Evolutionary conservation across 2,888 invertebrate genomes (phyloP), one percentile per base, ranked within the genome.

Genomic region (Nomada ruficornis): DNA sequence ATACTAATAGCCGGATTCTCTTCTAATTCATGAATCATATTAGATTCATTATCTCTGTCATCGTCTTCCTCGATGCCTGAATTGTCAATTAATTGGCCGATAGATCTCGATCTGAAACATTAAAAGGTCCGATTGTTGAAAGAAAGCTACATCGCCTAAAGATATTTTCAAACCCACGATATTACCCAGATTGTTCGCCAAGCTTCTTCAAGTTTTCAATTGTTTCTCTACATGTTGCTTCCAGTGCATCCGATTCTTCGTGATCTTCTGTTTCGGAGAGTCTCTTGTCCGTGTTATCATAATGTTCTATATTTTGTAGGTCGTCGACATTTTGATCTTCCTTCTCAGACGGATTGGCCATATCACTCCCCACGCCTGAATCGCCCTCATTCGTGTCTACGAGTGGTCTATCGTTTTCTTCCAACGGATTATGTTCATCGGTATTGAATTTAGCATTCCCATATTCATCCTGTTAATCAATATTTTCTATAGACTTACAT

Each of bases 281-380:
- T 57, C 79, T 87, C 57, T 91, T 91, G 15, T 91, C 91, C 2
- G 90, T 73, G 85, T 86, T 90, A 60, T 91, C 91, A 50, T 87
- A 90, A 7, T 92, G 87, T 20, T 92, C 91, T 1, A 86, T 77
- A 20, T 82, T 76, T 54, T 91, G 91, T 64, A 92, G 75, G 71
- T 94, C 93, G 62, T 94, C 94, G 18, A 91, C 91, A 85, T 92
- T 92, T 83, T 93, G 93, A 87, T 94, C 94, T 60, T 94, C 94
- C 76, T 89, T 91, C 63, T 94, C 94, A n/a, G 89, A 88, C 23
- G 91, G 91, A 89, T 94, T 93, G 67, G 92, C 92, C 90, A 92
- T 93, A 88, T 94, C 94, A 87, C 94, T 94, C 23, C 94, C 94
- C 83, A 94, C 94, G n/a, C 94, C 94, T 11, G 94, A 94, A 82